These are phyloP conservation scores for Promerops cafer DNA, from an alignment of 2,113 vertebrate species.

Conservation along the genomic window DNA sequence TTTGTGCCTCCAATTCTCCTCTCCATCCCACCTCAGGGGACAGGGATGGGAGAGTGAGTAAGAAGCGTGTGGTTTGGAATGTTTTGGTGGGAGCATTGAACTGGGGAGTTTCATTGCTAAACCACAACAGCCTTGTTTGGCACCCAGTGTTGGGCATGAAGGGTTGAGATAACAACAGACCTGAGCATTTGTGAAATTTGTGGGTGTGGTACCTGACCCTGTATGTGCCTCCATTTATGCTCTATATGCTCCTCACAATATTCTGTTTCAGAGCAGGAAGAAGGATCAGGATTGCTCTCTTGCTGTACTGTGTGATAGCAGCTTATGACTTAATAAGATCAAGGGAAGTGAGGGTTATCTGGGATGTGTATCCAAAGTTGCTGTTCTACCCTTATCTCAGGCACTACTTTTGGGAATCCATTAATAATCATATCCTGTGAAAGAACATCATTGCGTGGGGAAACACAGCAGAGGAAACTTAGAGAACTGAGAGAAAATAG, in stretches of 20 bases:
- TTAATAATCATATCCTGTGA: background rate
- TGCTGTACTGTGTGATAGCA: background rate
- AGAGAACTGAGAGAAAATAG: background rate
- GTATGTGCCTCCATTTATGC: too few species aligned
- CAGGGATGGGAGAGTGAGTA: background rate
- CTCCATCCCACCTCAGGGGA: background rate
- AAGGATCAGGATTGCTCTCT: background rate
- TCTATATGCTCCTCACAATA: too few species aligned
- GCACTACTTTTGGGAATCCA: background rate
- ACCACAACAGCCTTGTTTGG: background rate
- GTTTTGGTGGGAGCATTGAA: background rate
- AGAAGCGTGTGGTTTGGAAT: background rate
- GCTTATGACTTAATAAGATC: too few species aligned
- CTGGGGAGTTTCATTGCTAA: background rate
- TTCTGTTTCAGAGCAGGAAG: background rate
- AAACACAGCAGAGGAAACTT: background rate
- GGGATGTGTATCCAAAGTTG: background rate
- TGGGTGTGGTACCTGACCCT: background rate
- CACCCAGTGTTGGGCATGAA: background rate
- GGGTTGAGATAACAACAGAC: background rate
- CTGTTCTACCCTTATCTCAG: too few species aligned
- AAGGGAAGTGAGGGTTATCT: background rate
- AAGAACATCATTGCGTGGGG: background rate
- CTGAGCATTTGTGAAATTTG: background rate
- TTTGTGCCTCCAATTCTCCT: background rate